phyloP scores from a whole-genome alignment of 2,113 vertebrate genomes.

The Chaetorhynchus papuensis region DNA sequence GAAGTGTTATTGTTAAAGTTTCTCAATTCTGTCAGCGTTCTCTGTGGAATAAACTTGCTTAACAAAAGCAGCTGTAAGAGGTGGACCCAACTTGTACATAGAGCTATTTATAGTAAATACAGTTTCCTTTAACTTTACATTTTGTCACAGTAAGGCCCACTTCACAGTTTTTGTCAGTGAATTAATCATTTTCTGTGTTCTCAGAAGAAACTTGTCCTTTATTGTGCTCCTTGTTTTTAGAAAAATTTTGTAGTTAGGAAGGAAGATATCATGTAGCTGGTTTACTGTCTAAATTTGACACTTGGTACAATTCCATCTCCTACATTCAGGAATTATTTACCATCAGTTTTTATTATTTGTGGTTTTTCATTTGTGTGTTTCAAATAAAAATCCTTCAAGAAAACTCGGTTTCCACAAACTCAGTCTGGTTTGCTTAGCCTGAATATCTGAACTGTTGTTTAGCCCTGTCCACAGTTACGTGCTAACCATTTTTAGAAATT shows the following conservation, averaged over 20 bases:
- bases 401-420: neutral
- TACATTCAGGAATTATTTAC: neutral
- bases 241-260: neutral
- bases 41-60: neutral
- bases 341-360: neutral
- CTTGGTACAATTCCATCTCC: neutral
- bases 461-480: neutral
- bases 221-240: neutral
- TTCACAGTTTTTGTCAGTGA: neutral
- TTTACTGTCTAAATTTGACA: neutral
- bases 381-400: neutral
- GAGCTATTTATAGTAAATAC: neutral
- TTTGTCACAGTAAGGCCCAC: neutral
- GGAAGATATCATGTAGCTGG: neutral
- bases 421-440: neutral
- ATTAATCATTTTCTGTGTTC: neutral
- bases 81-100: neutral
- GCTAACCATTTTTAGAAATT: neutral
- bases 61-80: neutral
- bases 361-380: neutral
- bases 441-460: neutral
- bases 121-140: neutral
- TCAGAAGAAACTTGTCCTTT: neutral
- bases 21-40: neutral
- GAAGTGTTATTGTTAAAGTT: neutral